Percentiles rank a stretch among this genome's conserved stretches.
Evolutionary conservation across 2,888 invertebrate genomes (phyloP).

Genomic region (Stenodera caucasica): DNA sequence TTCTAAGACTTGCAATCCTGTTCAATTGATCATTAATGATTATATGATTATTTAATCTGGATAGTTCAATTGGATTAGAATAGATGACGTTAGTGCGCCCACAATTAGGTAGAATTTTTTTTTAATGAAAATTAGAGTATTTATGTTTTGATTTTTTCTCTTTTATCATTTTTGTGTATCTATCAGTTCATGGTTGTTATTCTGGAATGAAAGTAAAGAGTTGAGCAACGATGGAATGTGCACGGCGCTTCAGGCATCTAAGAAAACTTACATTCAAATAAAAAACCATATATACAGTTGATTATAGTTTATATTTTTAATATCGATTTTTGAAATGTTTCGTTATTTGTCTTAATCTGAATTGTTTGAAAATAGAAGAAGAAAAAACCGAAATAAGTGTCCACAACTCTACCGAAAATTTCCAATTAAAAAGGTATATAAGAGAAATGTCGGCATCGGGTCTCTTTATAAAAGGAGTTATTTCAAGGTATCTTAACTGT

Average conservation of each 20-base stretch:
- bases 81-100: background rate
- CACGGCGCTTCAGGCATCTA: conserved; percentile 19
- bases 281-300: conserved; percentile 8
- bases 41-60: no score
- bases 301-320: no score
- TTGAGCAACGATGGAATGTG: conserved; percentile 22
- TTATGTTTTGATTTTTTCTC: background rate
- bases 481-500: conserved; percentile 36
- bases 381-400: conserved; percentile 15
- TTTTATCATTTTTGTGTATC: background rate
- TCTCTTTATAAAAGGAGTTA: conserved; percentile 33
- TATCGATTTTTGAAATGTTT: no score
- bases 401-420: conserved; percentile 12
- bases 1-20: no score
- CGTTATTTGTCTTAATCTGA: background rate
- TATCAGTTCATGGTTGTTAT: conserved; percentile 3
- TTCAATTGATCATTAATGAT: no score
- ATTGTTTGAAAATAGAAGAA: conserved; percentile 18
- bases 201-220: conserved; percentile 26
- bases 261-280: conserved; percentile 23
- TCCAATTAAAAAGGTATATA: conserved; percentile 32
- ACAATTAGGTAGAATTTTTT: no score
- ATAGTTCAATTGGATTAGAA: no score
- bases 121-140: background rate
- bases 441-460: conserved; percentile 23